Percentiles rank a stretch among this genome's conserved stretches.
phyloP scores from a whole-genome alignment of 2,888 invertebrate genomes.

The Sinhomidia bicolor region DNA sequence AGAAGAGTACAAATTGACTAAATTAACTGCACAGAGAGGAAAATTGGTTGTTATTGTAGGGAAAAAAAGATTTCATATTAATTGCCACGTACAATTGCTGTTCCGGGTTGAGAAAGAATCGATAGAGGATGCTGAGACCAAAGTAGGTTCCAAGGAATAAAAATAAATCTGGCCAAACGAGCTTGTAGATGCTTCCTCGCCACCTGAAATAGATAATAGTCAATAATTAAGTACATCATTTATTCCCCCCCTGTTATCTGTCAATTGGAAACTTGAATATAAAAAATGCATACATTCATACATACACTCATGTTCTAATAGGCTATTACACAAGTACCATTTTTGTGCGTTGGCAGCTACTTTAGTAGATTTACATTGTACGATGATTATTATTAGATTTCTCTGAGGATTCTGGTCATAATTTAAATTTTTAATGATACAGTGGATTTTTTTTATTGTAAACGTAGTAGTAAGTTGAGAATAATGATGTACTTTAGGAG shows the following conservation, averaged over 20 bases:
- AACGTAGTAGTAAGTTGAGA: background rate
- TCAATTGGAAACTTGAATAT: background rate
- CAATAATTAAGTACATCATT: no score
- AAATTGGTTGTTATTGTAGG: no score
- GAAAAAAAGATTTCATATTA: no score
- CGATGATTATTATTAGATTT: background rate
- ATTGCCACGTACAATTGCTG: conserved; percentile 86
- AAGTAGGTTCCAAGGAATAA: conserved; percentile 91
- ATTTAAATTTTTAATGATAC: background rate
- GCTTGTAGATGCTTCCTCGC: conserved; percentile 97
- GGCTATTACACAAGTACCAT: no score
- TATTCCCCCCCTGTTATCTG: no score
- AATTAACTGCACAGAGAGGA: no score
- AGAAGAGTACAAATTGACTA: no score
- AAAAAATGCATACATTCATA: no score
- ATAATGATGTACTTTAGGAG: background rate
- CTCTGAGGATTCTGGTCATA: background rate
- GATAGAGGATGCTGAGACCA: conserved; percentile 89
- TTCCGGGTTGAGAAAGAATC: conserved; percentile 86
- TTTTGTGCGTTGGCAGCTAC: background rate
- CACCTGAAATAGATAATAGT: no score
- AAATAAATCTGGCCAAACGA: conserved; percentile 94
- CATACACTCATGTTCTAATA: no score
- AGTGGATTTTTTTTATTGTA: background rate
- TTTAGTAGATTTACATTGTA: background rate